These are phyloP conservation scores for Drosophila mimica DNA, from an alignment of 2,888 invertebrate genomes.

Conservation along the genomic window DNA sequence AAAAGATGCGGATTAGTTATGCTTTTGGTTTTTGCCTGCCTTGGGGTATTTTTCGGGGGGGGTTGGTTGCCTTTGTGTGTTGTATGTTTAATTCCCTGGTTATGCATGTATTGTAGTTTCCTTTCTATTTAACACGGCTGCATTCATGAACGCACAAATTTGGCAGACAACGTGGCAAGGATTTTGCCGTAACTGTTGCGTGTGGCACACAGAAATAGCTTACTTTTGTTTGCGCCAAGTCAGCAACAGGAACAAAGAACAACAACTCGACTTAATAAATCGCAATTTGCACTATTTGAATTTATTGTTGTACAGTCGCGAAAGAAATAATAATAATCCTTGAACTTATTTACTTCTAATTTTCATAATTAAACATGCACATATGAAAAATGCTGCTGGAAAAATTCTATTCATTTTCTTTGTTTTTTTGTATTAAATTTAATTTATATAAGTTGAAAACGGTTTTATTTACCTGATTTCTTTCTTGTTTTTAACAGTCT, in stretches of 20 bases:
- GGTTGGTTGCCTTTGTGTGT: slow-evolving; percentile 40
- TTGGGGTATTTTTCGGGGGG: neutral
- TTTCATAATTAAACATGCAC: neutral
- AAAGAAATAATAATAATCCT: neutral
- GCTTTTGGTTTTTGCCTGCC: slow-evolving; percentile 60
- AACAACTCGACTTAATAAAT: slow-evolving; percentile 14
- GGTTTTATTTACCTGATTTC: too few species aligned
- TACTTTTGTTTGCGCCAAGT: slow-evolving; percentile 50
- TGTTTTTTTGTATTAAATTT: too few species aligned
- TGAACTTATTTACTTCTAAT: neutral
- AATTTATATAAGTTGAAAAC: too few species aligned
- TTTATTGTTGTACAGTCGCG: neutral
- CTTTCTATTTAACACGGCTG: slow-evolving; percentile 63
- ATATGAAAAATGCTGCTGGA: neutral
- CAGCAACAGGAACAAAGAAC: slow-evolving; percentile 27
- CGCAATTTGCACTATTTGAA: neutral
- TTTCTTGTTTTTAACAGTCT: neutral
- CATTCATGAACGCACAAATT: slow-evolving; percentile 73
- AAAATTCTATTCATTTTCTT: too few species aligned
- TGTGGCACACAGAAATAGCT: slow-evolving; percentile 9
- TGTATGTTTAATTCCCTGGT: slow-evolving; percentile 72
- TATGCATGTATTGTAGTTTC: slow-evolving; percentile 76
- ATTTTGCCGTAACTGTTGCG: slow-evolving; percentile 67
- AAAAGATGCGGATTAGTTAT: slow-evolving; percentile 75
- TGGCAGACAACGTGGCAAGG: slow-evolving; percentile 64